Percentiles rank a stretch among this genome's conserved stretches.
Evolutionary conservation across 2,888 invertebrate genomes (phyloP).

Genomic region (Automeris io): DNA sequence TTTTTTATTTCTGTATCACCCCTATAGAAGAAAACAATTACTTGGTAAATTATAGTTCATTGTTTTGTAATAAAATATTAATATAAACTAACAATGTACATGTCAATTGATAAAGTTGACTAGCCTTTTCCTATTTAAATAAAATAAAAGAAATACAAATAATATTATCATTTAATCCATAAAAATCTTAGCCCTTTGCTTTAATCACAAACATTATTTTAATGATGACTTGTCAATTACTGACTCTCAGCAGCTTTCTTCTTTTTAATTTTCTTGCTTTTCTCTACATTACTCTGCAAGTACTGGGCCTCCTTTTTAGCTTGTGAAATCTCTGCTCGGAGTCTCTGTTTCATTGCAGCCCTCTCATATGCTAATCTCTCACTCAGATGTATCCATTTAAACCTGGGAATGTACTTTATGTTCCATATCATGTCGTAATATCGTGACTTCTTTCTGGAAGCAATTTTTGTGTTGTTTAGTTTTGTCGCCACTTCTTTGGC

Average conservation of each 20-base stretch:
- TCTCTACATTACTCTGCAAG: constrained; percentile 89
- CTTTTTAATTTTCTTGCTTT: constrained; percentile 82
- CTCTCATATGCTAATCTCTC: constrained; percentile 95
- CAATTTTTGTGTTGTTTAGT: constrained; percentile 93
- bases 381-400: constrained; percentile 97
- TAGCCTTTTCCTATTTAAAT: too few relatives aligned
- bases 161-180: too few relatives aligned
- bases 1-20: too few relatives aligned
- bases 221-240: constrained; percentile 11
- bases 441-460: constrained; percentile 88
- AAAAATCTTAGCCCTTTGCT: too few relatives aligned
- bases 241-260: constrained; percentile 33
- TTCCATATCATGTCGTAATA: constrained; percentile 97
- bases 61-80: too few relatives aligned
- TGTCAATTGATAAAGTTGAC: too few relatives aligned
- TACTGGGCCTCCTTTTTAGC: constrained; percentile 94
- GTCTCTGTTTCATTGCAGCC: constrained; percentile 90
- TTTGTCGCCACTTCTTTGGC: constrained; percentile 90
- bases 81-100: too few relatives aligned
- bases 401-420: constrained; percentile 95
- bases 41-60: too few relatives aligned
- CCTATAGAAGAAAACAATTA: too few relatives aligned
- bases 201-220: background rate
- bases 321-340: constrained; percentile 91
- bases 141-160: too few relatives aligned